Conservation (phyloP, 2,113 vertebrate genomes). For the Bufo gargarizans region DNA sequence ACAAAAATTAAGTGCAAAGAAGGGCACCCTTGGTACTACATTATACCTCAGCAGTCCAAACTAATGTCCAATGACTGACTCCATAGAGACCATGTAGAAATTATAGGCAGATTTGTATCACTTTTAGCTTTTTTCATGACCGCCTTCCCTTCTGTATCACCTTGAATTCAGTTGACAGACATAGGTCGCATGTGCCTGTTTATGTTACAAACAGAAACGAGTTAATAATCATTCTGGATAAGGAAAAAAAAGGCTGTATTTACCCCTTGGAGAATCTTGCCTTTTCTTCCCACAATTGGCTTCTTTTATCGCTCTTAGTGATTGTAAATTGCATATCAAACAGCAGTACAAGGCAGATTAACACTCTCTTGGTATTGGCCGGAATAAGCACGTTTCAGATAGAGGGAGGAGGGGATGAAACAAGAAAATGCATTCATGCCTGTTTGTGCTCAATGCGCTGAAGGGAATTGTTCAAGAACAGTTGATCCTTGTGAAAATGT, state of each 20-base stretch:
- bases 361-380: conserved; percentile 55
- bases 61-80: too few relatives aligned
- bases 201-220: conserved; percentile 32
- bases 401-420: conserved; percentile 55
- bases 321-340: conserved; percentile 58
- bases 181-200: background rate
- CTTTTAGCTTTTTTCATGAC: too few relatives aligned
- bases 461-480: conserved; percentile 57
- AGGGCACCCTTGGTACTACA: too few relatives aligned
- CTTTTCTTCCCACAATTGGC: conserved; percentile 49
- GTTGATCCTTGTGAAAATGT: conserved; percentile 52
- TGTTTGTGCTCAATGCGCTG: background rate
- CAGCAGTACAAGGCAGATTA: conserved; percentile 58
- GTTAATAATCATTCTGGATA: conserved; percentile 36
- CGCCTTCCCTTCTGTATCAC: background rate
- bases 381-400: conserved; percentile 53
- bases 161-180: background rate
- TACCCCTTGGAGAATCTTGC: conserved; percentile 40
- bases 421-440: conserved; percentile 53
- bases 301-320: conserved; percentile 53
- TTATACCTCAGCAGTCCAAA: too few relatives aligned
- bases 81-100: background rate
- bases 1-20: too few relatives aligned
- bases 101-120: background rate
- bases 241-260: conserved; percentile 38